These are phyloP conservation scores for Phengaris arion DNA, from an alignment of 2,888 invertebrate species.

Conservation along the genomic window DNA sequence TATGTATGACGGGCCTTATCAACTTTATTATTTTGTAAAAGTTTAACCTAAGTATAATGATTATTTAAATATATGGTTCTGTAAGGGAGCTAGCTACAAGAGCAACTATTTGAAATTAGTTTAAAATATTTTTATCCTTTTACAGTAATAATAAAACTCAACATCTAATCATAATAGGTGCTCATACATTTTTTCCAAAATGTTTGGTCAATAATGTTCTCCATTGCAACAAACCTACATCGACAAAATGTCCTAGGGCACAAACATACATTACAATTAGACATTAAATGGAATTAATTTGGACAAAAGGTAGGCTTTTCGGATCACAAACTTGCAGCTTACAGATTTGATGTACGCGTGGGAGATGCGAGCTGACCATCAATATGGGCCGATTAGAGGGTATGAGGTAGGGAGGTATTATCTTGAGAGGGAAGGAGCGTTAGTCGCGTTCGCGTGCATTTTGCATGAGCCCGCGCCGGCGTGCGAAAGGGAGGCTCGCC, in stretches of 20 bases:
- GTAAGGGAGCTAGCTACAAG: neutral
- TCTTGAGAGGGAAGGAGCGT: conserved; percentile 65
- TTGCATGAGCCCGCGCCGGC: conserved; percentile 64
- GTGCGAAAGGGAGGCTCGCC: conserved; percentile 51
- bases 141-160: neutral
- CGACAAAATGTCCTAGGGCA: neutral
- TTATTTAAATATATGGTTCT: neutral
- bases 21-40: conserved; percentile 15
- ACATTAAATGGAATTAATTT: conserved; percentile 10
- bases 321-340: conserved; percentile 1
- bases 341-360: conserved; percentile 18
- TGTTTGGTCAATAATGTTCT: no score
- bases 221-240: no score
- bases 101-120: neutral
- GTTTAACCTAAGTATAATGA: neutral
- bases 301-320: conserved; percentile 1
- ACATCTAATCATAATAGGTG: neutral
- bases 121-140: neutral
- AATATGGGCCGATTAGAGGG: conserved; percentile 49
- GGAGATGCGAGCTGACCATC: conserved; percentile 49
- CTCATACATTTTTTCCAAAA: no score
- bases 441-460: conserved; percentile 68
- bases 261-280: neutral
- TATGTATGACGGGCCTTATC: conserved; percentile 9
- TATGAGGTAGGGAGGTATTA: conserved; percentile 53